Conservation (phyloP, 2,888 invertebrate species). For the Sinopyrophorus schimmeli region DNA sequence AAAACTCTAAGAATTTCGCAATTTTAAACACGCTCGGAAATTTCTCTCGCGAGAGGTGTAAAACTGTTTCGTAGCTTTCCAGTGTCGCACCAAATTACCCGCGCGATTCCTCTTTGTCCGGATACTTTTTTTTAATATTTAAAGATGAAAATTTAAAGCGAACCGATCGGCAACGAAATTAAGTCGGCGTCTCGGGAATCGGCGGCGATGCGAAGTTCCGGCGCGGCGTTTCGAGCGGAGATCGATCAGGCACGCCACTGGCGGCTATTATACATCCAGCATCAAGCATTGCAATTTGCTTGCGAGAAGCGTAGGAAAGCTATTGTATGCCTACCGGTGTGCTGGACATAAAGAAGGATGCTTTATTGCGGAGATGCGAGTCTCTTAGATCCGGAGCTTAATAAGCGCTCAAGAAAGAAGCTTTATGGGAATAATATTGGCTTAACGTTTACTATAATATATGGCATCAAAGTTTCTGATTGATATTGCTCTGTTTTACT, state of each 20-base stretch:
- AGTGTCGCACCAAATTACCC: slow-evolving; percentile 20
- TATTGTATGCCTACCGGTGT: slow-evolving; percentile 41
- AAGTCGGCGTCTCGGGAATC: no score
- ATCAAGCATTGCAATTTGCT: slow-evolving; percentile 38
- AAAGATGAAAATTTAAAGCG: background rate
- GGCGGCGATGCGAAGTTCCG: no score
- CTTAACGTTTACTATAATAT: slow-evolving; percentile 31
- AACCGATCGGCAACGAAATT: background rate
- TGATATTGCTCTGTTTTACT: slow-evolving; percentile 18
- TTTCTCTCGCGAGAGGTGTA: slow-evolving; percentile 43
- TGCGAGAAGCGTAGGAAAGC: slow-evolving; percentile 39
- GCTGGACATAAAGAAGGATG: slow-evolving; percentile 45
- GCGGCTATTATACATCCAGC: slow-evolving; percentile 29
- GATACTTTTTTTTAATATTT: background rate
- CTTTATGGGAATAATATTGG: slow-evolving; percentile 31
- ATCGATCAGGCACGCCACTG: slow-evolving; percentile 19
- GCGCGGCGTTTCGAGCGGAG: no score
- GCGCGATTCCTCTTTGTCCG: background rate
- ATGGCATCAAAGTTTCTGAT: slow-evolving; percentile 24
- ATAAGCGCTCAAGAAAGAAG: slow-evolving; percentile 31
- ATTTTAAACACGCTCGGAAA: slow-evolving; percentile 45
- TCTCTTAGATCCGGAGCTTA: slow-evolving; percentile 30
- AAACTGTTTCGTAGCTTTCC: slow-evolving; percentile 34
- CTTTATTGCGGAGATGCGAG: slow-evolving; percentile 40
- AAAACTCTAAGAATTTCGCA: slow-evolving; percentile 42